Evolutionary conservation across 1,140 invertebrate genomes (phyloP), one percentile per base, ranked within the genome.

Genomic region (Scaptodrosophila lebanonensis): DNA sequence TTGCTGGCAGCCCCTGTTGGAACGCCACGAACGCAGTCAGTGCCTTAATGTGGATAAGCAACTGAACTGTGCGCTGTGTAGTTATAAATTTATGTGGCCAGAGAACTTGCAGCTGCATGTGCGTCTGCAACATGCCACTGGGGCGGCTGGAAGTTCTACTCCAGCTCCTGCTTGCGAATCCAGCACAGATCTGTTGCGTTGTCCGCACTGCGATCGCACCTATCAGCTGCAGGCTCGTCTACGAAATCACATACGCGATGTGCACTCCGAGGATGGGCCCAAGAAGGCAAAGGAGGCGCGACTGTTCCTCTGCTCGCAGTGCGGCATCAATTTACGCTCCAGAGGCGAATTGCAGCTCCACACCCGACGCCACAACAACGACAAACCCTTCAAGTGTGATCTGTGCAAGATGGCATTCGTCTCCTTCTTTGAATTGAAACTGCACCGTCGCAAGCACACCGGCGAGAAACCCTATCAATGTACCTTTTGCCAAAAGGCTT

Each of bases 281-380:
- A 38, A 15, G 9, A 38, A 38, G 15, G 2, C 8, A 3, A 38
- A 38, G 17, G 11, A 15, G 17, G 8, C 35, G 4, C 5, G 6
- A 16, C 35, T 12, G 15, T 38, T 44, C 44, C 62, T 89, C 5
- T 89, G 89, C 47, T 68, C 88, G n/a, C 88, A 88, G 66, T 89
- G 89, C 68, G 89, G 88, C 3, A 76, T 87, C 2, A 85, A 85
- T 12, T 88, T 89, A 67, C 85, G 87, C 8, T 89, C 88, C 45
- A 88, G 88, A 0, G 89, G 88, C 2, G 89, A 89, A 60, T 72
- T 89, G n/a, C 88, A 88, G 11, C 88, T 89, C 1, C 90, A 91
- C 44, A 89, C 90, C 87, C 83, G 89, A 1, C 65, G 88, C 12
- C 32, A 33, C 12, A 33, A 33, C 32, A 33, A 13, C 32, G 32